Conservation (phyloP, 2,888 invertebrate genomes). For the Miltochrista miniata region DNA sequence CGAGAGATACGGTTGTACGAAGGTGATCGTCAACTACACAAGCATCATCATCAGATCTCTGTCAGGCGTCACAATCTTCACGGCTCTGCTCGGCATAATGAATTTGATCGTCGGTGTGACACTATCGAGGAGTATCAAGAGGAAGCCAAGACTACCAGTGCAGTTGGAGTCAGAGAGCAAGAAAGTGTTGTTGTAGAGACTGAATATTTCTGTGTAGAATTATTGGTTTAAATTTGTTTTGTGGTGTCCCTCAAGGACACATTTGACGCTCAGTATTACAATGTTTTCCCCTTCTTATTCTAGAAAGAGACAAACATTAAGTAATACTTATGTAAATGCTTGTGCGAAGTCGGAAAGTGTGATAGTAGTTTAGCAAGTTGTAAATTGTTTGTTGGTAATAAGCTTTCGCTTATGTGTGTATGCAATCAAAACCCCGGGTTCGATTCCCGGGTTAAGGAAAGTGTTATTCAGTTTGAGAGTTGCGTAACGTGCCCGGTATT, state of each 20-base stretch:
- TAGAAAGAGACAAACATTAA: constrained; percentile 27
- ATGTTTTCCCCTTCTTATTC: constrained; percentile 23
- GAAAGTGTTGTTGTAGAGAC: constrained; percentile 61
- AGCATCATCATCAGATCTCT: constrained; percentile 62
- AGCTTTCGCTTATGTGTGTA: neutral
- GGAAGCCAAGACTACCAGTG: constrained; percentile 47
- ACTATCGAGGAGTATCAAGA: constrained; percentile 52
- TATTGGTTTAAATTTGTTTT: constrained; percentile 8
- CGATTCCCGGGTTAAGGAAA: neutral
- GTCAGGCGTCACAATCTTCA: constrained; percentile 56
- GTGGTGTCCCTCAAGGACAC: constrained; percentile 17
- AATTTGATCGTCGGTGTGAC: constrained; percentile 52
- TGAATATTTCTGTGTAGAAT: neutral
- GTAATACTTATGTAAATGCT: constrained; percentile 33
- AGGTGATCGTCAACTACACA: constrained; percentile 66
- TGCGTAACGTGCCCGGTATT: neutral
- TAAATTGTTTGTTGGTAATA: constrained; percentile 4
- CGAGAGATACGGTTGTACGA: constrained; percentile 69
- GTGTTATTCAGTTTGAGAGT: neutral
- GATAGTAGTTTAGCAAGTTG: constrained; percentile 29
- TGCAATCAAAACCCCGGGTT: neutral
- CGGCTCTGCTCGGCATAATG: constrained; percentile 57
- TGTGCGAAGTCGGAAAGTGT: constrained; percentile 22
- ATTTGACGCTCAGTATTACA: constrained; percentile 10
- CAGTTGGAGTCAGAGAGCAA: constrained; percentile 68